Evolutionary conservation across 2,888 invertebrate species (phyloP).

Genomic region (Caenorhabditis angaria): DNA sequence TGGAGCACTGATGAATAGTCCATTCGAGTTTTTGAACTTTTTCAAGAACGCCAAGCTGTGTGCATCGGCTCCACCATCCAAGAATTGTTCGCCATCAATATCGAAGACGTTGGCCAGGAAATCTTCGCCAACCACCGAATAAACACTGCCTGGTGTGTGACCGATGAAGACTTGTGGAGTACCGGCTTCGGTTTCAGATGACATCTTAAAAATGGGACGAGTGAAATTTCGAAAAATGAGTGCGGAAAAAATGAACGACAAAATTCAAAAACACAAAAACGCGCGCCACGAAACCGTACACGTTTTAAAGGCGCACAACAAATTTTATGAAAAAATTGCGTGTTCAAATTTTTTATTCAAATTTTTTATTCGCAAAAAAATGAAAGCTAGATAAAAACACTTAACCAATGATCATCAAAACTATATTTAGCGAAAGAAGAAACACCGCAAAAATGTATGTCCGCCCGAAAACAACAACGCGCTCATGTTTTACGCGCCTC

Average conservation of each 20-base stretch:
- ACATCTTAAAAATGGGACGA: not conserved
- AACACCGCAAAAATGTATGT: not conserved
- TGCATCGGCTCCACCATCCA: constrained; percentile 30
- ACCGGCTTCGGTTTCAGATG: not conserved
- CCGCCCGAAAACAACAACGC: not conserved
- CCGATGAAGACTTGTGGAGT: constrained; percentile 36
- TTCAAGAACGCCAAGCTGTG: constrained; percentile 20
- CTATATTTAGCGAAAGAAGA: not conserved
- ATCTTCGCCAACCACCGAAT: constrained; percentile 23
- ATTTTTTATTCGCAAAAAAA: too few relatives aligned
- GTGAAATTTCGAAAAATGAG: not conserved
- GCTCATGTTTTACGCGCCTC: constrained; percentile 1
- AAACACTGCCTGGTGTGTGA: constrained; percentile 30
- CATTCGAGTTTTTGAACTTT: constrained; percentile 17
- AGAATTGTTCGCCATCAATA: constrained; percentile 16
- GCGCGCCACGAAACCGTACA: too few relatives aligned
- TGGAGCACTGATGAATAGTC: constrained; percentile 27
- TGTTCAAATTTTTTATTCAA: too few relatives aligned
- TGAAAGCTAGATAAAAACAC: too few relatives aligned
- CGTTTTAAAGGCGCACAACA: too few relatives aligned
- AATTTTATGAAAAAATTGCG: too few relatives aligned
- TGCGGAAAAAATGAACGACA: not conserved
- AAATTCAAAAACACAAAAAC: not conserved
- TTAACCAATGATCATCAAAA: not conserved
- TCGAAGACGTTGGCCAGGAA: constrained; percentile 22